Evolutionary conservation across 2,797 vertebrate genomes (phyloP).

Genomic region (Gallirallus australis): DNA sequence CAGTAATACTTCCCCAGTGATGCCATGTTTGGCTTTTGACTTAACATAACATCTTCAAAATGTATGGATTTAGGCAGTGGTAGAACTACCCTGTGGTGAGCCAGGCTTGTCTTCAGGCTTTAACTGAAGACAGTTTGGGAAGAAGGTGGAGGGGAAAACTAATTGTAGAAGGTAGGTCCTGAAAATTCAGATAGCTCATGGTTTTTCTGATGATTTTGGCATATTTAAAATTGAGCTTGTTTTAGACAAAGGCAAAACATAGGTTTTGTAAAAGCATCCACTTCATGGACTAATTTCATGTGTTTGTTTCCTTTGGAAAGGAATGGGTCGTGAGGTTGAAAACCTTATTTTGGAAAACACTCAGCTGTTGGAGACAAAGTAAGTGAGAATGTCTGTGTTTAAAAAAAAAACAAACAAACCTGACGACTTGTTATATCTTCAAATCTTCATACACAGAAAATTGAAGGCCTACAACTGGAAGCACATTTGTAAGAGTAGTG

Average conservation of each 20-base stretch:
- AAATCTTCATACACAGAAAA: not conserved
- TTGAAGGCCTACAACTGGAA: not conserved
- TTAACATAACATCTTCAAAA: not conserved
- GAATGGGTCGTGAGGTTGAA: slow-evolving; percentile 98
- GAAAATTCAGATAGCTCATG: not conserved
- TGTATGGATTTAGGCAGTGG: not conserved
- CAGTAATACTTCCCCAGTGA: not conserved
- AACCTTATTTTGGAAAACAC: slow-evolving; percentile 97
- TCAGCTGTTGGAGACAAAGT: slow-evolving; percentile 97
- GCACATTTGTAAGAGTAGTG: not conserved
- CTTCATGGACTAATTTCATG: slow-evolving; percentile 43
- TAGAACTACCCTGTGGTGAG: not conserved
- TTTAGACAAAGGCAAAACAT: not conserved
- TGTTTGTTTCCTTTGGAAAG: slow-evolving; percentile 79
- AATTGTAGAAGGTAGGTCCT: not conserved
- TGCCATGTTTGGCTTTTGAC: not conserved
- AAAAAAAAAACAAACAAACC: not conserved
- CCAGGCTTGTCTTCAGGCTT: not conserved
- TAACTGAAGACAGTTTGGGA: not conserved
- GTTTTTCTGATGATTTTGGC: not conserved
- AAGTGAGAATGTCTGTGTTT: slow-evolving; percentile 19
- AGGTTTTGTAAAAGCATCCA: not conserved
- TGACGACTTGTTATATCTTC: not conserved
- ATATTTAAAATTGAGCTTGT: not conserved
- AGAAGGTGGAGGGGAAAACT: not conserved